phyloP scores from a whole-genome alignment of 2,113 vertebrate species.

The Anhinga rufa region DNA sequence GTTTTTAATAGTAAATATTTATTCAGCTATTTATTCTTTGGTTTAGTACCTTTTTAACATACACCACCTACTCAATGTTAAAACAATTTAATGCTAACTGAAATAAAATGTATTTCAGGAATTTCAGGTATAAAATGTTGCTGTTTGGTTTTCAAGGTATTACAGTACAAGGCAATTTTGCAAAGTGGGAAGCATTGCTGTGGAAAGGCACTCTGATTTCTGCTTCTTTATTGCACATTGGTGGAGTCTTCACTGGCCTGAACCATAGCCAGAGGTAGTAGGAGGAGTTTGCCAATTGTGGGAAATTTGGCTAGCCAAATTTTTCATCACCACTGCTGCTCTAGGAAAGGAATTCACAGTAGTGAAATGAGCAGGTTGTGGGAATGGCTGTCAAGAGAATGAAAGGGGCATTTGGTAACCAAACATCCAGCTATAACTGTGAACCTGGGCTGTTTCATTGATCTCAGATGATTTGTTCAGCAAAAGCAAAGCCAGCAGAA shows the following conservation, averaged over 20 bases:
- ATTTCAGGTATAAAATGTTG: background rate
- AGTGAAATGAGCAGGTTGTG: background rate
- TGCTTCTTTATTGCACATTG: background rate
- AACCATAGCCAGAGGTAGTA: background rate
- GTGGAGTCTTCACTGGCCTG: background rate
- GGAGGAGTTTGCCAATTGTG: background rate
- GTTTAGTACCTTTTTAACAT: background rate
- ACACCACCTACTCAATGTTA: background rate
- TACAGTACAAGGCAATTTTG: background rate
- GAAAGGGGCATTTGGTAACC: background rate
- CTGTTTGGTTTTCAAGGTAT: background rate
- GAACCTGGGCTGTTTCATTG: background rate
- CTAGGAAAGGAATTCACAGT: background rate
- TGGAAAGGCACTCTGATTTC: background rate
- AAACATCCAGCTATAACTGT: background rate
- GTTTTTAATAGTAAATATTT: background rate
- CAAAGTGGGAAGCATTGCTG: background rate
- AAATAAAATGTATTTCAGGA: background rate
- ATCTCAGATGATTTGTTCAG: background rate
- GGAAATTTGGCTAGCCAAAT: background rate
- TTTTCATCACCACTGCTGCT: background rate
- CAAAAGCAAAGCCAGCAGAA: background rate
- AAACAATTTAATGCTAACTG: background rate
- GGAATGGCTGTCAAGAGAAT: background rate
- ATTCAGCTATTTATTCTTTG: background rate